A percentile compares a stretch with the other conserved stretches of the same genome.
phyloP scores from a whole-genome alignment of 2,113 vertebrate genomes.

The Aptenodytes patagonicus region DNA sequence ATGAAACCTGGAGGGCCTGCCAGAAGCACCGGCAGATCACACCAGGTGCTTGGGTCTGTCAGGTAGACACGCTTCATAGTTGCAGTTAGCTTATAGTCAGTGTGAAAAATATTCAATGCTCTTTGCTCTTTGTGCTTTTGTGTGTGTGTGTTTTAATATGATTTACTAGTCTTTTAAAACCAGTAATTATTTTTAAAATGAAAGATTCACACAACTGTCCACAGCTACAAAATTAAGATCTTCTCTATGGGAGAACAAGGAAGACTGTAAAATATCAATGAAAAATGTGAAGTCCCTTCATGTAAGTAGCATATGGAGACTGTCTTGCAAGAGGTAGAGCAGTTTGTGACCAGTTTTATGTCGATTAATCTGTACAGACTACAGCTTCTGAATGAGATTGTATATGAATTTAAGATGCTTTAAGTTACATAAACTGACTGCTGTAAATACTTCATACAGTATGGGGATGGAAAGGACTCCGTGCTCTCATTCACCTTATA shows the following conservation, averaged over 20 bases:
- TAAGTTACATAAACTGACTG: not conserved
- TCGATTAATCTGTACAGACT: not conserved
- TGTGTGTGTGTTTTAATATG: not conserved
- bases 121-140: not conserved
- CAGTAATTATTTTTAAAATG: not conserved
- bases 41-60: not conserved
- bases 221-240: not conserved
- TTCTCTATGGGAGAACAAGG: not conserved
- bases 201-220: not conserved
- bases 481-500: not conserved
- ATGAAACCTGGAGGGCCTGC: not conserved
- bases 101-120: not conserved
- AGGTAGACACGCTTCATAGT: not conserved
- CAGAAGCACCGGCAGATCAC: not conserved
- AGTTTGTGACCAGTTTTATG: not conserved
- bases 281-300: not conserved
- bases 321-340: not conserved
- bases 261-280: not conserved
- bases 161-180: not conserved
- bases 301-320: not conserved
- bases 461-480: not conserved
- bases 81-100: not conserved
- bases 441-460: not conserved
- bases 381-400: not conserved
- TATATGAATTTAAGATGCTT: not conserved